Evolutionary conservation across 2,888 invertebrate species (phyloP).

Genomic region (Ophion ellenae): DNA sequence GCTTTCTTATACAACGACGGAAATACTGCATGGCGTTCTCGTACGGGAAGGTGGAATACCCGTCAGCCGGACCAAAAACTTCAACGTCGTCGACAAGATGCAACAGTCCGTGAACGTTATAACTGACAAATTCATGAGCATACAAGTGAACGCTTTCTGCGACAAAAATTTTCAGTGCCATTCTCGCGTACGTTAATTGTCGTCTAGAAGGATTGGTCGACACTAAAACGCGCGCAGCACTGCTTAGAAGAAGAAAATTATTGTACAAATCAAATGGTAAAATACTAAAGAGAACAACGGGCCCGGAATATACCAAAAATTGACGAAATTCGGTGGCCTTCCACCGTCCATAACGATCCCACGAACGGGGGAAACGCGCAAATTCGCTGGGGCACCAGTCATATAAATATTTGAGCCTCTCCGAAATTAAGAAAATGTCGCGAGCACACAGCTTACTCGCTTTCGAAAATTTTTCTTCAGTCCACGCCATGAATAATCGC

Average conservation of each 20-base stretch:
- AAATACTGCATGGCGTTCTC: conserved; percentile 39
- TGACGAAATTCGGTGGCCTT: conserved; percentile 34
- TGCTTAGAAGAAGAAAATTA: conserved; percentile 36
- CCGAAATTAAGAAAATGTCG: conserved; percentile 13
- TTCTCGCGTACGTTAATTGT: conserved; percentile 33
- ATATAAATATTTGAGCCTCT: not conserved
- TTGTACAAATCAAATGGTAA: not conserved
- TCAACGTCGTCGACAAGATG: conserved; percentile 39
- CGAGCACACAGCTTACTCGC: conserved; percentile 6
- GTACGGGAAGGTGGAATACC: conserved; percentile 37
- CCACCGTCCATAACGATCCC: conserved; percentile 1
- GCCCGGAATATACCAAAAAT: conserved; percentile 31
- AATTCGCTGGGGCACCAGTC: conserved; percentile 35
- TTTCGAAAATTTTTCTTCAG: conserved; percentile 25
- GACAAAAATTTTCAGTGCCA: conserved; percentile 18
- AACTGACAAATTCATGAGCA: conserved; percentile 7
- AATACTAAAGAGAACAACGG: conserved; percentile 15
- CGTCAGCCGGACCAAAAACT: conserved; percentile 18
- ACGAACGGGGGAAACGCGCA: conserved; percentile 18
- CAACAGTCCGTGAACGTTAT: conserved; percentile 41
- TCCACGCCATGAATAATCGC: conserved; percentile 12
- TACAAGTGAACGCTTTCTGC: not conserved
- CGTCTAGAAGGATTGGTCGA: not conserved
- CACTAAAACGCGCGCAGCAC: conserved; percentile 16
- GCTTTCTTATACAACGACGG: conserved; percentile 18